These are phyloP conservation scores for Stenodera caucasica DNA, from an alignment of 2,888 invertebrate genomes.

Conservation along the genomic window DNA sequence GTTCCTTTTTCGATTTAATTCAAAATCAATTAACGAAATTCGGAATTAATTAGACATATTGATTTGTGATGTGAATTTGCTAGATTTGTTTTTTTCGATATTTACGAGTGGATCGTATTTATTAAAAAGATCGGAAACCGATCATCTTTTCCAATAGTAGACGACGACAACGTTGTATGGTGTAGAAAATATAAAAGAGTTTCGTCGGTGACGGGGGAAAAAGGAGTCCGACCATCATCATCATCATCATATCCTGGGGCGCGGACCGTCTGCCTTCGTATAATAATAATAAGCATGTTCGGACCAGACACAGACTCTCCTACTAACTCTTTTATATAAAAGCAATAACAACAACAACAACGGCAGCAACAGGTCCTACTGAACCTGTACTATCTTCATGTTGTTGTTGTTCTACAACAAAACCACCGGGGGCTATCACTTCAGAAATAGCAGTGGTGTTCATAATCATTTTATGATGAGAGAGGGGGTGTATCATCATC, in stretches of 20 bases:
- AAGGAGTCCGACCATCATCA: constrained; percentile 23
- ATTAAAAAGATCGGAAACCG: constrained; percentile 1
- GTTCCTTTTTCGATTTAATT: too few relatives aligned
- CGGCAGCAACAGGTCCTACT: constrained; percentile 1
- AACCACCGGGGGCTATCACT: constrained; percentile 32
- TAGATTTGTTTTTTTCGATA: too few relatives aligned
- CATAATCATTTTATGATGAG: constrained; percentile 1
- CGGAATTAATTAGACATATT: too few relatives aligned
- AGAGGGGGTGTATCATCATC: neutral
- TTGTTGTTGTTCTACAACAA: constrained; percentile 29
- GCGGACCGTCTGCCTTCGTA: constrained; percentile 41
- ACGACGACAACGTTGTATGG: neutral
- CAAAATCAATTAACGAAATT: too few relatives aligned
- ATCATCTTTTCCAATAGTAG: neutral
- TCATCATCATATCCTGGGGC: constrained; percentile 41
- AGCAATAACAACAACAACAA: constrained; percentile 3
- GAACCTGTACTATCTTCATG: constrained; percentile 15
- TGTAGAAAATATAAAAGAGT: constrained; percentile 10
- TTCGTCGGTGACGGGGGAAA: constrained; percentile 32
- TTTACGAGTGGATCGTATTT: constrained; percentile 2
- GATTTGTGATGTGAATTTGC: too few relatives aligned
- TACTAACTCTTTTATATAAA: constrained; percentile 8
- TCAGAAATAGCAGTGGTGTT: constrained; percentile 18
- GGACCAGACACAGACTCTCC: constrained; percentile 28
- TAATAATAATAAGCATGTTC: constrained; percentile 41